Base-by-base conservation (phyloP, 2,797 vertebrate genomes). In the Buceros bicornis region DNA sequence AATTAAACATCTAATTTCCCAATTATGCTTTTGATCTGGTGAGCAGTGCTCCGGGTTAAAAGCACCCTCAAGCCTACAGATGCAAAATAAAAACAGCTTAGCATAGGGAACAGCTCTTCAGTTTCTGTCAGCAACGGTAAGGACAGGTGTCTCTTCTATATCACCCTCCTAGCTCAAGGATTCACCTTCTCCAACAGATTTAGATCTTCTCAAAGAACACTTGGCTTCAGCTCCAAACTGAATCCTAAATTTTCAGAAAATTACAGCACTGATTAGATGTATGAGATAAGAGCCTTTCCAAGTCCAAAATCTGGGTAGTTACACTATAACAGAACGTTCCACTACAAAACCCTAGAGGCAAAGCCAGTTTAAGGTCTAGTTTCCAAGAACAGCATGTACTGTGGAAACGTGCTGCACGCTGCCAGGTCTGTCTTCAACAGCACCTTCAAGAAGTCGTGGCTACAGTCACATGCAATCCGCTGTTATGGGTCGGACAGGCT, bases 221-320 rank as follows among this genome's bases (percentile, higher is more conserved):
- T 93, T 95, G 84, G 77, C 90, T 92, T 95, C 86, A 74, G 50
- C 31, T 84, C 28, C 47, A 82, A 91, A 33, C 22, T 20, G 43
- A 85, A 60, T 29, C 40, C 37, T 0, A 0, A 66, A 21, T 89
- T 95, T 89, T 80, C 92, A 54, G 78, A 91, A 94, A 95, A 90
- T 87, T 89, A 79, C 71, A 91, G 53, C 66, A 74, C 76, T 80
- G 56, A 92, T 93, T 84, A 89, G 50, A 82, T 87, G 87, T 91
- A 58, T 5, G n/a, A 87, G 70, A 80, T 86, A 95, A 92, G 85
- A 90, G 47, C 7, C 51, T 84, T 90, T 90, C 73, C 77, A 81
- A 86, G 84, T 61, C 66, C 64, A 92, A 92, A 85, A 64, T 72
- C 69, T 66, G 73, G 79, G 42, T 84, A 83, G 93, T 88, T 82